A percentile compares a stretch with the other conserved stretches of the same genome.
These are phyloP conservation scores for Eucidaris tribuloides DNA, from an alignment of 35 echinoderm and acorn worm genomes.

Conservation along the genomic window DNA sequence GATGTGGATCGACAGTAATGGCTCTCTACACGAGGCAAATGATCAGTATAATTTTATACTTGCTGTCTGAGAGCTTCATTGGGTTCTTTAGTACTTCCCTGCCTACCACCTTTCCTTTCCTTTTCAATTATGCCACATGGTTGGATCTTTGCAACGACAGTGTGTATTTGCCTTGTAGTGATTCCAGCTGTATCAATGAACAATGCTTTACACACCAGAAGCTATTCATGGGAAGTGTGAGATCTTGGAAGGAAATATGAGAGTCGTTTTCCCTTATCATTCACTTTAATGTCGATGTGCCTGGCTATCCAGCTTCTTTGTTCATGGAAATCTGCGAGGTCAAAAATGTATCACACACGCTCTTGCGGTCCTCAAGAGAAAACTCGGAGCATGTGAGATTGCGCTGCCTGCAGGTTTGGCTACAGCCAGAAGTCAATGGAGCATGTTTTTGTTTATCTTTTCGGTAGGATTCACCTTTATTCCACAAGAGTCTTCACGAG, in stretches of 20 bases:
- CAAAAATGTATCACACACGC: too few relatives aligned
- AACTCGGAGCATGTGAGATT: too few relatives aligned
- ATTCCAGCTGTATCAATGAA: conserved; percentile 33
- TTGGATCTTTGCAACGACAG: neutral
- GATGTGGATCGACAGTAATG: conserved; percentile 32
- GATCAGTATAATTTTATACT: conserved; percentile 19
- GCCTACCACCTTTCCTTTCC: conserved; percentile 26
- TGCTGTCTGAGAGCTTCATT: neutral
- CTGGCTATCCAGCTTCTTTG: neutral
- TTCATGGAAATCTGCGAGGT: neutral
- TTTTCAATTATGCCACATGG: conserved; percentile 24
- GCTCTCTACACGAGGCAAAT: conserved; percentile 26
- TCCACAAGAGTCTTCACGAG: too few relatives aligned
- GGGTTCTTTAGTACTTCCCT: neutral
- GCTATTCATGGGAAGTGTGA: neutral
- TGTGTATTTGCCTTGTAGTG: conserved; percentile 3
- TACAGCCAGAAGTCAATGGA: too few relatives aligned
- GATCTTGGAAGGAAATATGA: conserved; percentile 9
- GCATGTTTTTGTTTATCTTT: too few relatives aligned
- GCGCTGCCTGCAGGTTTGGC: too few relatives aligned
- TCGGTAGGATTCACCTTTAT: too few relatives aligned
- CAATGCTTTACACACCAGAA: conserved; percentile 5
- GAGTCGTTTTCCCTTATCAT: neutral
- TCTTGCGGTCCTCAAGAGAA: too few relatives aligned
- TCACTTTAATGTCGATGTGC: neutral